A percentile compares a stretch with the other conserved stretches of the same genome.
These are phyloP conservation scores for Metridium senile DNA, from an alignment of 92 coral and sea anemone genomes.

Conservation along the genomic window DNA sequence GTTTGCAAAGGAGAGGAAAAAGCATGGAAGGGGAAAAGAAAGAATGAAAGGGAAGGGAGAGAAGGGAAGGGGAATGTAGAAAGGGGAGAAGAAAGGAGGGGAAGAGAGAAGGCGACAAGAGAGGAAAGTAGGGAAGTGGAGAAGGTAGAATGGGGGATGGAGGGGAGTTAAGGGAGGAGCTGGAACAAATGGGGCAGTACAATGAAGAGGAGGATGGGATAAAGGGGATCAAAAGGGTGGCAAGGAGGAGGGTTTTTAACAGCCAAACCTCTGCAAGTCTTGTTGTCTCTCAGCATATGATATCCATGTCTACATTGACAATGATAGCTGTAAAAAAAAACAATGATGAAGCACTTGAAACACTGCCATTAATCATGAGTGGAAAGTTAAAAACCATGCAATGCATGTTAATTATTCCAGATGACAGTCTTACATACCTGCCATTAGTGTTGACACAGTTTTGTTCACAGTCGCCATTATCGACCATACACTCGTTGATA, in stretches of 20 bases:
- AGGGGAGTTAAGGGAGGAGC: too few species aligned
- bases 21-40: not conserved
- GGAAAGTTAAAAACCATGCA: too few species aligned
- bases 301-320: slow-evolving; percentile 87
- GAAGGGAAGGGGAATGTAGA: not conserved
- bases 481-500: slow-evolving; percentile 66
- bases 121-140: not conserved
- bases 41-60: not conserved
- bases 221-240: not conserved
- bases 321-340: slow-evolving; percentile 59
- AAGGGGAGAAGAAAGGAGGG: not conserved
- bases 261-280: slow-evolving; percentile 73
- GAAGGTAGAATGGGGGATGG: not conserved
- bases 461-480: slow-evolving; percentile 81
- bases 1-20: not conserved
- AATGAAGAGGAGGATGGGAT: too few species aligned
- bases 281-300: slow-evolving; percentile 64
- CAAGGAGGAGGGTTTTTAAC: not conserved
- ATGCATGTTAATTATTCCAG: too few species aligned
- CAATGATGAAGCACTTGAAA: too few species aligned
- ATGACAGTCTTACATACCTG: too few species aligned
- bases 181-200: too few species aligned
- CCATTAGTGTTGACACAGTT: slow-evolving; percentile 85
- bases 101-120: not conserved
- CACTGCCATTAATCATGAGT: too few species aligned